A percentile compares a stretch with the other conserved stretches of the same genome.
Evolutionary conservation across 1,140 invertebrate species (phyloP).

Genomic region (Drosophila kepulauana): DNA sequence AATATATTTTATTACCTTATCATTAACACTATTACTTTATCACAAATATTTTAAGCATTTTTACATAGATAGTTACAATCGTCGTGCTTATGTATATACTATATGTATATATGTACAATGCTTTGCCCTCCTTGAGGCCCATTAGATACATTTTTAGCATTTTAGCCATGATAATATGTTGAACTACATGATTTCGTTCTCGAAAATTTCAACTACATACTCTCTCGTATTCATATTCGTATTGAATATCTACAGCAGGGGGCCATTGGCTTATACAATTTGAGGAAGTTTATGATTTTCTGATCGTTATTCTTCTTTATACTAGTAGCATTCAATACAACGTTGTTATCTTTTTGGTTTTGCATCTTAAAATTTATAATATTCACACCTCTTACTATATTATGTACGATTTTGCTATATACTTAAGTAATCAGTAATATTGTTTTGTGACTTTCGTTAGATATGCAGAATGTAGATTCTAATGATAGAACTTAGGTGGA

Average conservation of each 20-base stretch:
- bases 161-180: constrained; percentile 34
- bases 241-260: constrained; percentile 67
- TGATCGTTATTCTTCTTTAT: constrained; percentile 33
- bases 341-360: constrained; percentile 23
- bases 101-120: constrained; percentile 66
- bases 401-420: constrained; percentile 30
- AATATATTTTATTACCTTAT: constrained; percentile 79
- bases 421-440: constrained; percentile 31
- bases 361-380: constrained; percentile 49
- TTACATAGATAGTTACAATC: constrained; percentile 83
- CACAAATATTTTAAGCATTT: constrained; percentile 84
- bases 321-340: constrained; percentile 50
- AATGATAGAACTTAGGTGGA: constrained; percentile 24
- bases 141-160: constrained; percentile 54
- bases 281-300: constrained; percentile 74
- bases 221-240: constrained; percentile 12
- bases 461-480: constrained; percentile 55
- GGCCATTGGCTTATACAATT: constrained; percentile 57
- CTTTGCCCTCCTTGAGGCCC: constrained; percentile 52
- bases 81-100: constrained; percentile 60
- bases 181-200: constrained; percentile 58
- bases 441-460: constrained; percentile 33
- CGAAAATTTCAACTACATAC: constrained; percentile 53
- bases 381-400: constrained; percentile 56
- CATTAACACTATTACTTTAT: constrained; percentile 82